Evolutionary conservation across 2,797 vertebrate genomes (phyloP).

Genomic region (Parauchenoglanis punctatus): DNA sequence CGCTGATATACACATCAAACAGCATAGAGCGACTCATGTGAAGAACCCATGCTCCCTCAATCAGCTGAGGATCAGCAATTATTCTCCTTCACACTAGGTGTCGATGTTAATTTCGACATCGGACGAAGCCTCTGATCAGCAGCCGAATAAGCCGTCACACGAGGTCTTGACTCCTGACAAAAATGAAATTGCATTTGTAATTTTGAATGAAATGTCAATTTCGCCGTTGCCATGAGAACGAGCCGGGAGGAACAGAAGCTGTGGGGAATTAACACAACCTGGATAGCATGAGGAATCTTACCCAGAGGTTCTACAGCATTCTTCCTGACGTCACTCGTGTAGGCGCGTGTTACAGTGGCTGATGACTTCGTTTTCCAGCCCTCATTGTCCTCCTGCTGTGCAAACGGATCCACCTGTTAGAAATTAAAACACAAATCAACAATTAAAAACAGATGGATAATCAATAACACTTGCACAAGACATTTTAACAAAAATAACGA

Average conservation of each 20-base stretch:
- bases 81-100: constrained; percentile 84
- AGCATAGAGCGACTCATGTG: constrained; percentile 60
- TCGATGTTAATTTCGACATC: constrained; percentile 88
- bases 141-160: constrained; percentile 87
- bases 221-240: constrained; percentile 63
- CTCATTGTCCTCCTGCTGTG: background rate
- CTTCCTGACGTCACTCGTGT: constrained; percentile 82
- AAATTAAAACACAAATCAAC: background rate
- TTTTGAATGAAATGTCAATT: constrained; percentile 83
- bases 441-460: background rate
- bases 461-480: background rate
- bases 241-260: background rate
- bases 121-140: constrained; percentile 86
- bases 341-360: constrained; percentile 83
- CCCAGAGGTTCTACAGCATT: constrained; percentile 53
- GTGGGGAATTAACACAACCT: background rate
- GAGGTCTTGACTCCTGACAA: constrained; percentile 88
- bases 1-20: constrained; percentile 48
- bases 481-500: background rate
- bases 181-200: constrained; percentile 77
- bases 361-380: constrained; percentile 89
- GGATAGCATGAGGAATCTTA: background rate
- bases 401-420: background rate
- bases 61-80: constrained; percentile 87
- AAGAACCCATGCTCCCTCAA: constrained; percentile 69